Base-by-base conservation (phyloP, 2,113 vertebrate genomes). In the Ailurus styani region DNA sequence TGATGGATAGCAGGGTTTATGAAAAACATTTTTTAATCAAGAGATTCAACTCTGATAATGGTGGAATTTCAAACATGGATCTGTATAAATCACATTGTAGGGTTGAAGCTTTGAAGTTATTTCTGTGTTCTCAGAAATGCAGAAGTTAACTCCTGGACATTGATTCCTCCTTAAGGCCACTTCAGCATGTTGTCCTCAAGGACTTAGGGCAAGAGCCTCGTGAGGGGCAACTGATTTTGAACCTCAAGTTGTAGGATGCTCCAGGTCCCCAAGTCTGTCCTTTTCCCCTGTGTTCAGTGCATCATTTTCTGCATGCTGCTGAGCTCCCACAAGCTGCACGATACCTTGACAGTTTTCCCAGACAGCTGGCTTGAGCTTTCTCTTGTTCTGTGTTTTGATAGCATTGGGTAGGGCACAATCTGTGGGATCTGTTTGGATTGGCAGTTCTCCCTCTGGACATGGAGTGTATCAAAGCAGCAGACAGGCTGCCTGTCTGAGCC, bases 91-190 rank as follows among this genome's bases (percentile, higher is more conserved):
- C 60, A 55, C 62, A 64, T 45, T 18, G 17, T 68, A 78, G 87
- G 72, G 45, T 6, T 86, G 64, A 96, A 52, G 52, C 9, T 92
- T 92, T 86, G 84, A 95, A 54, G 72, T 8, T 86, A 66, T 73
- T 96, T 95, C 60, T 45, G 40, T 91, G 72, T 89, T 95, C 37
- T 97, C 52, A 94, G 40, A 90, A 60, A 55, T 57, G 21, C 40
- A 64, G 91, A 82, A 40, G 60, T 68, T 8, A 55, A 88, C 91
- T 81, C 11, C 29, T 54, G 86, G 13, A 75, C 4, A 29, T 27
- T 4, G 25, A 29, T 55, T 93, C 15, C 62, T 82, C 4, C 21
- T 90, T 27, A 52, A 40, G 42, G 34, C 29, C 42, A 75, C 50
- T 97, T 83, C 31, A 40, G 14, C 10, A 78, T 5, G 6, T 31